Conservation (phyloP, 1,140 invertebrate species). For the Pseudomyrmex dendroicus region DNA sequence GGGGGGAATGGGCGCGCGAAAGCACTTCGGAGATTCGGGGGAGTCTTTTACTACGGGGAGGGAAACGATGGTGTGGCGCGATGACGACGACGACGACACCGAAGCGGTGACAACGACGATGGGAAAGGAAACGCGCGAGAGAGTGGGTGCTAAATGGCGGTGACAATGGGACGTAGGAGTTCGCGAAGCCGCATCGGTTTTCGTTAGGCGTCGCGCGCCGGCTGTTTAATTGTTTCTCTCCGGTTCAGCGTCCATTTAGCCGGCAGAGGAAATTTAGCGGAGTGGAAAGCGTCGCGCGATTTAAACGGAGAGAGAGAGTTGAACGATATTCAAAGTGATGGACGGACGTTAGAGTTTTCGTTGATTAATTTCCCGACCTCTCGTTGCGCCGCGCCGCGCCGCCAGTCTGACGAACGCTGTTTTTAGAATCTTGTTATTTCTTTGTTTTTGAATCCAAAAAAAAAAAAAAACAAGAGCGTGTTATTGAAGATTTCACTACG, state of each 20-base stretch:
- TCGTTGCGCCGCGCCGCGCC: no score
- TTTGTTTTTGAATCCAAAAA: no score
- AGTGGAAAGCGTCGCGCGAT: not conserved
- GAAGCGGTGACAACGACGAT: not conserved
- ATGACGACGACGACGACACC: not conserved
- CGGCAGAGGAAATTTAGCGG: not conserved
- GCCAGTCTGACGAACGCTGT: no score
- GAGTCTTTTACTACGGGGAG: constrained; percentile 41
- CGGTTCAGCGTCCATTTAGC: constrained; percentile 29
- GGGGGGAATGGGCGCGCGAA: not conserved
- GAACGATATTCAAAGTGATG: no score
- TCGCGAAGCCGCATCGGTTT: constrained; percentile 52
- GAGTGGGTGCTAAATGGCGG: constrained; percentile 26
- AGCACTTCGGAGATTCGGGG: constrained; percentile 31
- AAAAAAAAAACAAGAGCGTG: no score
- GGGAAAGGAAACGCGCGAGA: not conserved
- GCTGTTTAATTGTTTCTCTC: constrained; percentile 49
- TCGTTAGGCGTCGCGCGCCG: constrained; percentile 8
- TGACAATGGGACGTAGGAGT: constrained; percentile 38
- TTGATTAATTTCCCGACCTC: no score
- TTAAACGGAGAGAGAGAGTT: not conserved
- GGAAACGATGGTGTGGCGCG: not conserved
- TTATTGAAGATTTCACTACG: no score
- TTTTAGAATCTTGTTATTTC: no score
- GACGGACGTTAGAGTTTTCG: no score